Evolutionary conservation across 2,113 vertebrate species (phyloP).

Genomic region (Cygnus atratus): DNA sequence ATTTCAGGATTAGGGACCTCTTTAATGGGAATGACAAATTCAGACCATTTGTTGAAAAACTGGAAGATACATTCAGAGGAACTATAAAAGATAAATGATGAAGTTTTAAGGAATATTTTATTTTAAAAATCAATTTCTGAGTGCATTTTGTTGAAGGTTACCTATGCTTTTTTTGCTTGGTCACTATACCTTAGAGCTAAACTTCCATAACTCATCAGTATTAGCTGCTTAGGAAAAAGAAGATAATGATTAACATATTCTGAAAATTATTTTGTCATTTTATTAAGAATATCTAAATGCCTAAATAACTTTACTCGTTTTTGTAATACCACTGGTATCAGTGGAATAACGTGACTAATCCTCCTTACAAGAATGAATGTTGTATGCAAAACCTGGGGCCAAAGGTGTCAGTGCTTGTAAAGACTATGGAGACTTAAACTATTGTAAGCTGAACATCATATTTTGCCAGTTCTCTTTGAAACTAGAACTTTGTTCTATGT

Average conservation of each 20-base stretch:
- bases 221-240: background rate
- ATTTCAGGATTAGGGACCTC: background rate
- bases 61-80: background rate
- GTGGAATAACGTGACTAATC: background rate
- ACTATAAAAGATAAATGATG: background rate
- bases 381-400: background rate
- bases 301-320: background rate
- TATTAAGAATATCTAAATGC: background rate
- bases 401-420: background rate
- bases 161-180: background rate
- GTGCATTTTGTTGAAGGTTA: background rate
- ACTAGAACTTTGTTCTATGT: background rate
- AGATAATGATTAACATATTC: background rate
- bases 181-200: background rate
- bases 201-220: background rate
- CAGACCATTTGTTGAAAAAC: background rate
- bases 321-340: background rate
- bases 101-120: background rate
- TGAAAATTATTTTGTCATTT: background rate
- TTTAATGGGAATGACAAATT: background rate
- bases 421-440: background rate
- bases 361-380: background rate
- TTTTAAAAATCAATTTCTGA: background rate
- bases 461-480: background rate
- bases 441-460: background rate